phyloP scores from a whole-genome alignment of 2,797 vertebrate genomes.

The Psittacula echo region DNA sequence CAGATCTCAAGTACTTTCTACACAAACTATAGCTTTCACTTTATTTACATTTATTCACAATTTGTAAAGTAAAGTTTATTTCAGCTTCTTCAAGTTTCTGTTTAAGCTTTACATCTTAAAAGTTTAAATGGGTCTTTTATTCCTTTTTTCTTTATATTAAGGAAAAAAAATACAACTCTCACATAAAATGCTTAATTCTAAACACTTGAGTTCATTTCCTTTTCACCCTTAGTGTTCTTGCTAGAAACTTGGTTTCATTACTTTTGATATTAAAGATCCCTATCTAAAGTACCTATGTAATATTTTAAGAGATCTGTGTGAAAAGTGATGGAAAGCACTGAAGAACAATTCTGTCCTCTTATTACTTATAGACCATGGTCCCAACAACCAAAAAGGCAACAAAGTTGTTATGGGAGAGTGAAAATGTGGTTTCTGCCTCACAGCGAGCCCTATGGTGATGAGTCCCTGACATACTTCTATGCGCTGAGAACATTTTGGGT shows the following conservation, averaged over 20 bases:
- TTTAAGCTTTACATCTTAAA: background rate
- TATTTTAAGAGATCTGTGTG: background rate
- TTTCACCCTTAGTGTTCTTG: background rate
- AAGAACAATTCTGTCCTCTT: background rate
- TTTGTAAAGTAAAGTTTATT: background rate
- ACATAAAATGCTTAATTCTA: background rate
- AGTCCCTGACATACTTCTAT: background rate
- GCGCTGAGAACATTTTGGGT: background rate
- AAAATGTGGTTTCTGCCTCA: background rate
- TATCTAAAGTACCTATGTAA: background rate
- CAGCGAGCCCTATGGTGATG: rapidly evolving
- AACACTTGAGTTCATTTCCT: background rate
- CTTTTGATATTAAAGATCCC: constrained; percentile 31
- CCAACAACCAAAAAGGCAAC: background rate
- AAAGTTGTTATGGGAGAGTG: background rate
- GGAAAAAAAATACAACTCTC: background rate
- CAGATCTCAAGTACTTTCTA: background rate
- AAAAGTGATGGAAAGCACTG: background rate
- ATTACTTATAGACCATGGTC: background rate
- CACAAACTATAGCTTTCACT: background rate
- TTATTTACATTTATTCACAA: background rate
- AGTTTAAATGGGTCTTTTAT: background rate
- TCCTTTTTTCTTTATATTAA: background rate
- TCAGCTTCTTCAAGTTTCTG: background rate
- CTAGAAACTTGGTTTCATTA: background rate